These are phyloP conservation scores for Ornithoptera alexandrae DNA, from an alignment of 2,888 invertebrate species.

Conservation along the genomic window DNA sequence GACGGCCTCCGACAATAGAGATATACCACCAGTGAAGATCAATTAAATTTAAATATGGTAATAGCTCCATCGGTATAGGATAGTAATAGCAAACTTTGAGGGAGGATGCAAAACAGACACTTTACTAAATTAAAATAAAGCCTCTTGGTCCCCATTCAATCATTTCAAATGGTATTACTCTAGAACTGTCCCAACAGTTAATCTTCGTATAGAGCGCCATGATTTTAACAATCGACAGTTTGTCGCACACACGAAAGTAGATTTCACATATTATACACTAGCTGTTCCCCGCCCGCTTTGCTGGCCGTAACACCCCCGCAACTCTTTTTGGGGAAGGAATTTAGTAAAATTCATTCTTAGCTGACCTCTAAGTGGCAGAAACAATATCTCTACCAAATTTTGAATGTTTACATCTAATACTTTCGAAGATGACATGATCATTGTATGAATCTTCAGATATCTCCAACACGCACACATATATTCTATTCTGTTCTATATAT, in stretches of 20 bases:
- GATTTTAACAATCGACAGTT: conserved; percentile 48
- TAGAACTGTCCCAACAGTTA: conserved; percentile 66
- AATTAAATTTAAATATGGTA: conserved; percentile 40
- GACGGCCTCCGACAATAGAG: too few relatives aligned
- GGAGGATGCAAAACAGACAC: conserved; percentile 72
- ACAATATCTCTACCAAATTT: too few relatives aligned
- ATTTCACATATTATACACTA: neutral
- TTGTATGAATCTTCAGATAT: too few relatives aligned
- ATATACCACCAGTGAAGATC: neutral
- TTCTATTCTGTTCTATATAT: too few relatives aligned
- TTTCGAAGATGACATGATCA: too few relatives aligned
- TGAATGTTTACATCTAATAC: too few relatives aligned
- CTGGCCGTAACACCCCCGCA: too few relatives aligned
- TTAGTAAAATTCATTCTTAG: too few relatives aligned
- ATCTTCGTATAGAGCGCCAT: conserved; percentile 50
- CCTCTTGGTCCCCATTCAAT: conserved; percentile 76
- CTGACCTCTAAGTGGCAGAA: too few relatives aligned
- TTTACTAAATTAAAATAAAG: conserved; percentile 78
- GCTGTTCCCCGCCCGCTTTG: too few relatives aligned
- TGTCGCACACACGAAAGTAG: conserved; percentile 36
- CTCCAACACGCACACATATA: too few relatives aligned
- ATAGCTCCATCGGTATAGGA: conserved; percentile 37
- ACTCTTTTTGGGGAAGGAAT: too few relatives aligned
- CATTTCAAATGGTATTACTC: conserved; percentile 71
- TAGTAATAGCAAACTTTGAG: conserved; percentile 38